These are phyloP conservation scores for Nineta flava DNA, from an alignment of 2,888 invertebrate species.

Conservation along the genomic window DNA sequence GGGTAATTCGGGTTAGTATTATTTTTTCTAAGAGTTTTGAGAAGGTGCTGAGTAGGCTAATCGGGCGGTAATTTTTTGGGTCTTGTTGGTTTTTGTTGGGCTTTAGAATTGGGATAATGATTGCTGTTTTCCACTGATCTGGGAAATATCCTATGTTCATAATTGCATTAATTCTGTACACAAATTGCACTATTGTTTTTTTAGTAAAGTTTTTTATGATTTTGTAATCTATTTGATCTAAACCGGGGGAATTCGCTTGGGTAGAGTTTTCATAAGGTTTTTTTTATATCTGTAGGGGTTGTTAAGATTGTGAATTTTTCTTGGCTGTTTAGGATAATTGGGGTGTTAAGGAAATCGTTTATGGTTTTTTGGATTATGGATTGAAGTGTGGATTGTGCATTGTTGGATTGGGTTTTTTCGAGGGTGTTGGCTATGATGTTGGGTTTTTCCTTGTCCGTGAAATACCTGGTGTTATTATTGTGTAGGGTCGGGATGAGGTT, in stretches of 20 bases:
- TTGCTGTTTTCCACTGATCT: slow-evolving; percentile 14
- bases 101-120: slow-evolving; percentile 12
- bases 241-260: too few relatives aligned
- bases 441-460: background rate
- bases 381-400: too few relatives aligned
- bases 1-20: slow-evolving; percentile 10
- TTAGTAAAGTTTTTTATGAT: too few relatives aligned
- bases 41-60: slow-evolving; percentile 12
- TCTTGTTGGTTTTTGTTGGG: slow-evolving; percentile 11
- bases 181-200: too few relatives aligned
- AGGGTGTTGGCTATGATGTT: background rate
- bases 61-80: slow-evolving; percentile 10
- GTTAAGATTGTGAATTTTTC: background rate
- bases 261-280: slow-evolving; percentile 8
- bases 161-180: too few relatives aligned
- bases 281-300: slow-evolving; percentile 9
- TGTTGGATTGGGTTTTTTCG: background rate
- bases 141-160: too few relatives aligned
- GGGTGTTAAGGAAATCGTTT: too few relatives aligned
- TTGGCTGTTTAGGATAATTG: background rate
- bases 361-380: background rate
- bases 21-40: slow-evolving; percentile 15
- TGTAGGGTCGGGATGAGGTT: too few relatives aligned
- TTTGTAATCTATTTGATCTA: too few relatives aligned
- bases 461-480: background rate